Evolutionary conservation across 2,113 vertebrate genomes (phyloP), one percentile per base, ranked within the genome.

Genomic region (Sylvia atricapilla): DNA sequence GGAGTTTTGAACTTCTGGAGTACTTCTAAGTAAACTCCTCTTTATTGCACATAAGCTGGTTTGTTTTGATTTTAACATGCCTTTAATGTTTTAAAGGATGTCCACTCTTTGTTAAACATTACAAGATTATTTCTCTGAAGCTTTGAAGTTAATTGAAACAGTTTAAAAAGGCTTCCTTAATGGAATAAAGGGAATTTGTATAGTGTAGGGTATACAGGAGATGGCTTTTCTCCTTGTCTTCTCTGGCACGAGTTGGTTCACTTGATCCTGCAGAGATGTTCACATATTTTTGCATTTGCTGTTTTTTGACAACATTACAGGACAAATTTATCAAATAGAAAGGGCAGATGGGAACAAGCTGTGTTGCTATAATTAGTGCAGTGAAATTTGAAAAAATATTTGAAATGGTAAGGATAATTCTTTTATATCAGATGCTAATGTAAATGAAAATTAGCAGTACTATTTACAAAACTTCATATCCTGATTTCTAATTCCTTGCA

Each of bases 141-240:
- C 58, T 88, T 80, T 93, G 79, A 94, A 86, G 60, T 77, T 80
- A 92, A 85, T 90, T 83, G 82, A 85, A 95, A 80, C 33, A 80
- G 17, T 91, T 82, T 37, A 59, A 95, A 39, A 62, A 46, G 52
- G 33, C 24, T 96, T 95, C 69, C 58, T 73, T 81, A 64, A 60
- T 86, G 64, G 43, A 88, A 70, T 84, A 60, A 83, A 80, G 30
- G 50, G 50, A 66, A 77, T 89, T 70, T 74, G 19, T 69, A 3
- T 55, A 70, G 59, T 91, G 83, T 66, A 88, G 70, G 25, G 9
- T 77, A 9, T 55, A 67, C 10, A 55, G 41, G 59, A 70, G 58
- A 30, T 83, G 43, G 27, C 27, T 94, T 91, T 94, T 94, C 55
- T 84, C 56, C 43, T 84, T 91, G 62, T 56, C 87, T 72, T 63